These are phyloP conservation scores for Torymus aiolomorphi DNA, from an alignment of 2,888 invertebrate species.

Conservation along the genomic window DNA sequence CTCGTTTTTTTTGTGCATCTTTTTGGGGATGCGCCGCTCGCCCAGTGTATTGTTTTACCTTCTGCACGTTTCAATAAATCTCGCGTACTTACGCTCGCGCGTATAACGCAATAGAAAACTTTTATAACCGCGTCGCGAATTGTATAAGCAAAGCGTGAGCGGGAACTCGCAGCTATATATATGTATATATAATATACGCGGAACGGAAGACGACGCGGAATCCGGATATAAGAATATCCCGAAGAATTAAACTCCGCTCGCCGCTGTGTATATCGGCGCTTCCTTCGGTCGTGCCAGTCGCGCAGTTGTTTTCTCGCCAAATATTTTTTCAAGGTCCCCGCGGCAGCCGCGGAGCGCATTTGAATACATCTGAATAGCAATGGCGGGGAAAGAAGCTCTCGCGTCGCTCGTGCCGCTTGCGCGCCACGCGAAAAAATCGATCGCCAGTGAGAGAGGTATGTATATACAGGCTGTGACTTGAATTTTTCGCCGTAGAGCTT, in stretches of 20 bases:
- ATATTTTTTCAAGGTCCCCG: slow-evolving; percentile 71
- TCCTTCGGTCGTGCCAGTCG: slow-evolving; percentile 12
- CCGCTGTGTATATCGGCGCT: not conserved
- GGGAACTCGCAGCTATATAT: not conserved
- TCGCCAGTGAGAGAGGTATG: not conserved
- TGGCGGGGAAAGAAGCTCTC: slow-evolving; percentile 32
- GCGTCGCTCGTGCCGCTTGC: too few relatives aligned
- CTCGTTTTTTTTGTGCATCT: too few relatives aligned
- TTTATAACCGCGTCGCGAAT: too few relatives aligned
- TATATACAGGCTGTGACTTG: too few relatives aligned
- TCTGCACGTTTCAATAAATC: not conserved
- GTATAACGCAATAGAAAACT: slow-evolving; percentile 14
- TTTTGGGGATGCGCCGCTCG: too few relatives aligned
- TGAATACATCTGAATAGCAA: slow-evolving; percentile 73
- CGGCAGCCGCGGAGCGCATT: slow-evolving; percentile 56
- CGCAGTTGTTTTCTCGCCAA: slow-evolving; percentile 70
- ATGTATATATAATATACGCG: not conserved
- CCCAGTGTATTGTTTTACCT: not conserved
- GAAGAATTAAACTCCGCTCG: slow-evolving; percentile 43
- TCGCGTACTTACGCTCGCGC: not conserved
- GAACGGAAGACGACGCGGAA: slow-evolving; percentile 56
- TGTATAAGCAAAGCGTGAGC: slow-evolving; percentile 4
- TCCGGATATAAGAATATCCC: slow-evolving; percentile 70
- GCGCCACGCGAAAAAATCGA: slow-evolving; percentile 27
- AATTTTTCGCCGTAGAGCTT: too few relatives aligned